These are phyloP conservation scores for Smutsia gigantea DNA, from an alignment of 2,797 vertebrate species.

Conservation along the genomic window DNA sequence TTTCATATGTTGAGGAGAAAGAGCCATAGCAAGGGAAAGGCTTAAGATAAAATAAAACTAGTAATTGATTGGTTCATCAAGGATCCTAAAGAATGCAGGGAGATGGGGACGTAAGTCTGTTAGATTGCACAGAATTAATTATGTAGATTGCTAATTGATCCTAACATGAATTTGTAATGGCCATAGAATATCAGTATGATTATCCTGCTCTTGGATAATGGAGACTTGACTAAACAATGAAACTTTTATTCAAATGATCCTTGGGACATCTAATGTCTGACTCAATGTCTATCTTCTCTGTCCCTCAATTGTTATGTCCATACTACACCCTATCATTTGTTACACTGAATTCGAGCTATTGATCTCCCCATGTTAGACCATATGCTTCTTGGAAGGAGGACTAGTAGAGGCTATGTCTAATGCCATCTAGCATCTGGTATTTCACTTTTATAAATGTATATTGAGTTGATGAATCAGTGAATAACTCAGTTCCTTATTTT, in stretches of 20 bases:
- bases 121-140: not conserved
- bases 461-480: not conserved
- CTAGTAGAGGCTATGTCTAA: not conserved
- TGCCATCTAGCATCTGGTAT: not conserved
- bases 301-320: not conserved
- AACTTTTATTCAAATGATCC: not conserved
- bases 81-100: not conserved
- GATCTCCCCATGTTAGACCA: not conserved
- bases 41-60: not conserved
- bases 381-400: not conserved
- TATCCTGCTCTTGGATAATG: slow-evolving; percentile 15
- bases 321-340: not conserved
- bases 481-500: not conserved
- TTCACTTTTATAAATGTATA: not conserved
- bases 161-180: not conserved
- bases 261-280: not conserved
- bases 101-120: not conserved
- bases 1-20: not conserved
- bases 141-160: not conserved
- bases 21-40: not conserved
- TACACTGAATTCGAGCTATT: not conserved
- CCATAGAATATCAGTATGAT: not conserved
- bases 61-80: not conserved
- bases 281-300: not conserved
- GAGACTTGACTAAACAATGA: not conserved